Base-by-base conservation (phyloP, 2,888 invertebrate species). In the Athetis lepigone region DNA sequence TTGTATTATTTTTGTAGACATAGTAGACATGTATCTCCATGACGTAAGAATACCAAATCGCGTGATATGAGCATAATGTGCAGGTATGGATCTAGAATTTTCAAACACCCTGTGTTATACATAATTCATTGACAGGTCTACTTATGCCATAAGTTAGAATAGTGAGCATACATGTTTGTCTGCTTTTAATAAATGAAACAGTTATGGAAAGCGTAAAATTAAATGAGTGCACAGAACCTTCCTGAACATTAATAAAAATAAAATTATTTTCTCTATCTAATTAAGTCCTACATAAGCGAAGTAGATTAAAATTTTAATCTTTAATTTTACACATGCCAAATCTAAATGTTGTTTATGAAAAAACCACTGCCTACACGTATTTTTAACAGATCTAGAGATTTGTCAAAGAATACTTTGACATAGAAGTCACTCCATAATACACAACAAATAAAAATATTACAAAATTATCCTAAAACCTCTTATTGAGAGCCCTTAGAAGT, bases 1-100 rank as follows among this genome's bases (percentile, higher is more conserved):
- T 69, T 50, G 43, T 68, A 67, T 72, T 70, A 71, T 67, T 70
- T 68, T 73, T 64, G 74, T 64, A 58, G 42, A 61, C 52, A 42
- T 54, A 54, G 45, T n/a, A n/a, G n/a, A 69, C 43, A 47, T 54
- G 54, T 64, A 43, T 65, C 49, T 65, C 59, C 23, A 27, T 69
- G 54, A 70, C 45, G 70, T 46, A 18, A 57, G 46, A 60, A 74
- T 52, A 19, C 8, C 8, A 55, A 69, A 59, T 73, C 21, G 50
- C 54, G 55, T 60, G 27, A 19, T 46, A 42, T 23, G 5, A n/a
- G 29, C 37, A 37, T 47, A 57, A 50, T 51, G 19, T 58, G 54
- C 39, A 51, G 56, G 36, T 43, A 47, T 42, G 36, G 37, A 46
- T 62, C n/a, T 7, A 43, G 25, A 58, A 43, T 55, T 58, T 47